These are phyloP conservation scores for Falco columbarius DNA, from an alignment of 2,797 vertebrate species.

Conservation along the genomic window DNA sequence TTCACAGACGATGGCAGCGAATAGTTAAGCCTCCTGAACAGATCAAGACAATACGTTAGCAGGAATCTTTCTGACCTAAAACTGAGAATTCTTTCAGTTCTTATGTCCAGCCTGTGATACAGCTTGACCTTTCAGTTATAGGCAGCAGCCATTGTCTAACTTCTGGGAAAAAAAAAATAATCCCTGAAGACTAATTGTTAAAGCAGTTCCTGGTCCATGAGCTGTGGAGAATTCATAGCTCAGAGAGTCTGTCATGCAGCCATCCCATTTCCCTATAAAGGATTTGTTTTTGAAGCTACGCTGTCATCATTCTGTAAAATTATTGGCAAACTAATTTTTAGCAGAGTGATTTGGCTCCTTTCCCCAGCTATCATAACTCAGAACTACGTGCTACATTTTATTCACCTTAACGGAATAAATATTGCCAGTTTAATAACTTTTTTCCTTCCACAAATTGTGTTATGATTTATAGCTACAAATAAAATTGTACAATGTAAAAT, in stretches of 20 bases:
- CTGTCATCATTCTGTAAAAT: conserved; percentile 78
- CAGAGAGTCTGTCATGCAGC: conserved; percentile 72
- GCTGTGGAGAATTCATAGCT: conserved; percentile 75
- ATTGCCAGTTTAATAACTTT: conserved; percentile 69
- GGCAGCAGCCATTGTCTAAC: conserved; percentile 58
- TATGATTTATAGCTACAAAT: conserved; percentile 69
- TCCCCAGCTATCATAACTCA: conserved; percentile 67
- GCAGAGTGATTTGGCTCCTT: conserved; percentile 64
- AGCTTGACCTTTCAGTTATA: conserved; percentile 41
- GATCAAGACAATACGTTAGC: background rate
- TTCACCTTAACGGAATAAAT: conserved; percentile 75
- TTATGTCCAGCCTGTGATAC: conserved; percentile 30
- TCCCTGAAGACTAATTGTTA: conserved; percentile 72
- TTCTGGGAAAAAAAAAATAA: conserved; percentile 63
- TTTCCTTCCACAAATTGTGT: conserved; percentile 62
- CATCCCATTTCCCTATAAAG: conserved; percentile 76
- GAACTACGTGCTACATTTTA: conserved; percentile 61
- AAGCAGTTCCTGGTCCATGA: conserved; percentile 69
- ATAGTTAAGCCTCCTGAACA: background rate
- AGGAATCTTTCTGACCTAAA: background rate
- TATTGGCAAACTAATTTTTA: conserved; percentile 81
- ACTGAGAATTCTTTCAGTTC: background rate
- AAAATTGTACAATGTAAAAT: conserved; percentile 62
- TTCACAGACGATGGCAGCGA: background rate
- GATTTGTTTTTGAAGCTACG: conserved; percentile 74